phyloP scores from a whole-genome alignment of 2,113 vertebrate genomes.

The Pelecanoides urinatrix region DNA sequence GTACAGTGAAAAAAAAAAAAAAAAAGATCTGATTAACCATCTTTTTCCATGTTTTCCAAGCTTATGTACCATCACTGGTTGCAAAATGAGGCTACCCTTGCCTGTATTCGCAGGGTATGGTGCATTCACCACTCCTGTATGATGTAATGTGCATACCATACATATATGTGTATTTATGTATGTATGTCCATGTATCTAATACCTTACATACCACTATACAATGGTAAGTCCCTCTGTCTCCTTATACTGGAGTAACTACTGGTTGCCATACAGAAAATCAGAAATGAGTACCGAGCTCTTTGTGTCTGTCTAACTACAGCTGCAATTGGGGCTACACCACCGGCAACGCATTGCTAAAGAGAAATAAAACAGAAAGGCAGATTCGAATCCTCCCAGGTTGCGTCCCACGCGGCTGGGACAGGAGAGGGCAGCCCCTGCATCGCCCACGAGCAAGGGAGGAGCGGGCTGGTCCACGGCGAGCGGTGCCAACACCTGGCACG shows the following conservation, averaged over 20 bases:
- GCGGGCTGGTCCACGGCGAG: rapidly evolving
- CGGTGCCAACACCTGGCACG: not conserved
- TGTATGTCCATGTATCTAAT: rapidly evolving
- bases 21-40: not conserved
- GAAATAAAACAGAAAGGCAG: not conserved
- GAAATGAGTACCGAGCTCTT: not conserved
- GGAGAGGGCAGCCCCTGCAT: not conserved
- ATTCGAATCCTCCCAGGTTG: rapidly evolving
- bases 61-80: not conserved
- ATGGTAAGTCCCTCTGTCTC: not conserved
- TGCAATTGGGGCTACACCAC: not conserved
- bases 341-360: rapidly evolving
- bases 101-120: not conserved
- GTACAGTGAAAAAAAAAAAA: not conserved
- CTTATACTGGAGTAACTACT: not conserved
- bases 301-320: not conserved
- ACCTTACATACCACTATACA: not conserved
- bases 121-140: not conserved
- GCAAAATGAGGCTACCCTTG: not conserved
- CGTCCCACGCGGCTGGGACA: rapidly evolving
- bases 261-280: not conserved
- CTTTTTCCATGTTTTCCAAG: not conserved
- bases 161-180: not conserved
- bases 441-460: not conserved
- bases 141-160: too few species aligned